Conservation (phyloP, 1,140 invertebrate species). For the Melitaea cinxia region DNA sequence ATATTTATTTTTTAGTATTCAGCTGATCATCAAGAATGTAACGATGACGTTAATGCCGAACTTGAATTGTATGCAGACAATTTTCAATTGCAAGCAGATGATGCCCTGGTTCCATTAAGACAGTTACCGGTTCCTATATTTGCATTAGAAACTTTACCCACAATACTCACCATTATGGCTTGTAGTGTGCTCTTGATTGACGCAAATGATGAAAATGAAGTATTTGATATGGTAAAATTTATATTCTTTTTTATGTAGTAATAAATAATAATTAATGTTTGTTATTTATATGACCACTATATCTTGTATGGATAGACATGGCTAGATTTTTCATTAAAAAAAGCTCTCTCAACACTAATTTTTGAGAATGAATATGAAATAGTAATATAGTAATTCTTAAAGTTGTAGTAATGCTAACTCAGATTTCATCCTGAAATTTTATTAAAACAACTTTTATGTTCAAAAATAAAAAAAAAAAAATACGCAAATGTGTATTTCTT, state of each 20-base stretch:
- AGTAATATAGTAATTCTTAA: too few species aligned
- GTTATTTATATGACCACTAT: too few species aligned
- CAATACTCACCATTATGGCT: conserved; percentile 54
- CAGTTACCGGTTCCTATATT: conserved; percentile 65
- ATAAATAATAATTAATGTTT: neutral
- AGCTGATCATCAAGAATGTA: conserved; percentile 45
- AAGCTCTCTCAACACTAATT: too few species aligned
- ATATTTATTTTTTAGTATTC: conserved; percentile 31
- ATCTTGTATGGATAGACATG: too few species aligned
- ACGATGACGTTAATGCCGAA: conserved; percentile 55
- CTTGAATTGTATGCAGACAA: conserved; percentile 51
- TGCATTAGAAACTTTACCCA: conserved; percentile 55
- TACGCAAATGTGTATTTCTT: too few species aligned
- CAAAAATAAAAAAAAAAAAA: too few species aligned
- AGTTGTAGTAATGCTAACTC: too few species aligned
- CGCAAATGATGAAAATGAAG: conserved; percentile 42
- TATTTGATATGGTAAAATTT: conserved; percentile 51
- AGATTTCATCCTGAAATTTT: too few species aligned
- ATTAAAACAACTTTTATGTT: too few species aligned
- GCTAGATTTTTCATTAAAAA: too few species aligned
- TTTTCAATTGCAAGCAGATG: conserved; percentile 32
- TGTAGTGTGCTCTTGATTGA: conserved; percentile 52
- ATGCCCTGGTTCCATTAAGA: conserved; percentile 50
- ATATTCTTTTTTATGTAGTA: neutral
- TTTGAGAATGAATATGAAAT: too few species aligned